Percentiles rank a stretch among this genome's conserved stretches.
Evolutionary conservation across 2,888 invertebrate species (phyloP).

Genomic region (Nemotelus pantherinus): DNA sequence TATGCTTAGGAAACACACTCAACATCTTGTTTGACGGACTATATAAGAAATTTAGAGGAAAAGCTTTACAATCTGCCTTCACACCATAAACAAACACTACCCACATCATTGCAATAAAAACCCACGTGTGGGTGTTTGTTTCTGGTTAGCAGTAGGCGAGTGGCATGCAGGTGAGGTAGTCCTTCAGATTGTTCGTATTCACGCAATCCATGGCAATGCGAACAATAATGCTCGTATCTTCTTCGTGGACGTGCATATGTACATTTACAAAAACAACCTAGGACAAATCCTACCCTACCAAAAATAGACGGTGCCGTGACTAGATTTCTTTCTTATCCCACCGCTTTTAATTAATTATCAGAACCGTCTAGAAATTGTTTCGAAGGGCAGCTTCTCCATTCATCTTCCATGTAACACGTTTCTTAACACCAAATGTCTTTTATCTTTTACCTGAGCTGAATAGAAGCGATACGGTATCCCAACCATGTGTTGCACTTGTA

Average conservation of each 20-base stretch:
- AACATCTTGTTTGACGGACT: too few relatives aligned
- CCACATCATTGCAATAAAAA: too few relatives aligned
- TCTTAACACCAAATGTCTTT: neutral
- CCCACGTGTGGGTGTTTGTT: too few relatives aligned
- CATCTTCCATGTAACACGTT: neutral
- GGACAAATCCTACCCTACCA: conserved; percentile 8
- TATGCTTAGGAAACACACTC: too few relatives aligned
- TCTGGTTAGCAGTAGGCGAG: too few relatives aligned
- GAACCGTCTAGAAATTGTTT: too few relatives aligned
- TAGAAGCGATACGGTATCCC: conserved; percentile 31
- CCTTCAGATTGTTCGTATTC: conserved; percentile 14
- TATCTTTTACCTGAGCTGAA: conserved; percentile 19
- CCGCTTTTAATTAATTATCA: too few relatives aligned
- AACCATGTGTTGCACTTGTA: neutral
- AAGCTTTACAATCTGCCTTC: too few relatives aligned
- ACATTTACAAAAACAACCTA: too few relatives aligned
- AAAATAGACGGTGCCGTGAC: neutral
- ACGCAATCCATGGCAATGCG: neutral
- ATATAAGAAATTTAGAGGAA: too few relatives aligned
- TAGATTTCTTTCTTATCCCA: neutral
- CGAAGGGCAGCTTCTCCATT: too few relatives aligned
- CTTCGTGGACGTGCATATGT: neutral
- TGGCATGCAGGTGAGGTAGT: conserved; percentile 4
- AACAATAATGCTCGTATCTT: neutral
- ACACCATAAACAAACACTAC: too few relatives aligned